A percentile compares a stretch with the other conserved stretches of the same genome.
Evolutionary conservation across 2,113 vertebrate species (phyloP).

Genomic region (Ptyas mucosa): DNA sequence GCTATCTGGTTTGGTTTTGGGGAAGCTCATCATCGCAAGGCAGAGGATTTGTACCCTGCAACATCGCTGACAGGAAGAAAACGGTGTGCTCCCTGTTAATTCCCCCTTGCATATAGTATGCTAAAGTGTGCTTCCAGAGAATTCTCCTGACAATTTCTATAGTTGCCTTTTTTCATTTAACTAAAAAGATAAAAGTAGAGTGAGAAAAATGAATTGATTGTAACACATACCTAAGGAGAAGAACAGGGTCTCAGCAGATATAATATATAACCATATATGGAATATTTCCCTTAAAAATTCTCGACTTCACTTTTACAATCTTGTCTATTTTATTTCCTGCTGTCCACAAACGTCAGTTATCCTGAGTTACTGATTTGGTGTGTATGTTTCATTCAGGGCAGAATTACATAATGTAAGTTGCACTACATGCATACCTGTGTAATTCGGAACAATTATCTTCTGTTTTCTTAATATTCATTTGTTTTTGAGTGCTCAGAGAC

Average conservation of each 20-base stretch:
- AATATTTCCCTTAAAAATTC: neutral
- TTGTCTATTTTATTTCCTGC: neutral
- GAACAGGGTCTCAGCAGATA: neutral
- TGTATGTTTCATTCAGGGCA: too few species aligned
- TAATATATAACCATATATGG: neutral
- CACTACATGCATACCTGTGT: neutral
- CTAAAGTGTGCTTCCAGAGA: slow-evolving; percentile 41
- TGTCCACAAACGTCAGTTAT: neutral
- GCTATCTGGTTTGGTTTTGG: slow-evolving; percentile 38
- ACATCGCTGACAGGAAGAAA: slow-evolving; percentile 39
- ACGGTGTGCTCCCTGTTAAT: slow-evolving; percentile 31
- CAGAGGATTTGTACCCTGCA: slow-evolving; percentile 29
- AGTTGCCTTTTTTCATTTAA: slow-evolving; percentile 32
- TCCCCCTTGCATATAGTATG: slow-evolving; percentile 28
- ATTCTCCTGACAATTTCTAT: slow-evolving; percentile 21
- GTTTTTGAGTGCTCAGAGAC: neutral
- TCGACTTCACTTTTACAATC: neutral
- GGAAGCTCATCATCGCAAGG: slow-evolving; percentile 29
- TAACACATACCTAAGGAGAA: slow-evolving; percentile 10
- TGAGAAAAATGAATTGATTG: slow-evolving; percentile 12
- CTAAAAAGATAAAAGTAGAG: neutral
- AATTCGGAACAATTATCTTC: neutral
- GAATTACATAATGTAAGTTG: neutral
- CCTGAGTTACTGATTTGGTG: neutral
- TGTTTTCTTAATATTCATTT: neutral